Conservation (phyloP, 2,113 vertebrate species). For the Axis porcinus region DNA sequence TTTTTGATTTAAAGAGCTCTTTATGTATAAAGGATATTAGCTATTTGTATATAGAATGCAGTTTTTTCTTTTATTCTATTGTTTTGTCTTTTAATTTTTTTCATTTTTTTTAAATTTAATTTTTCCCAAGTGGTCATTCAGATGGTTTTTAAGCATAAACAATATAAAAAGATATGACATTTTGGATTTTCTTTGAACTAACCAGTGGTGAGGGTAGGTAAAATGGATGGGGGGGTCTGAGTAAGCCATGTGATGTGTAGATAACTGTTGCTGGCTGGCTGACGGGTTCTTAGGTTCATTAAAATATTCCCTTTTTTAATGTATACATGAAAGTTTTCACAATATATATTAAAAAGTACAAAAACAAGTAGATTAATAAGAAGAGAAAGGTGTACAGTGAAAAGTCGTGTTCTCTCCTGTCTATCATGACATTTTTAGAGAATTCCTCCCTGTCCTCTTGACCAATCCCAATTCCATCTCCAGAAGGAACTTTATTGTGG, state of each 20-base stretch:
- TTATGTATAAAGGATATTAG: background rate
- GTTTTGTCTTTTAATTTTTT: slow-evolving; percentile 24
- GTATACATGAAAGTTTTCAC: background rate
- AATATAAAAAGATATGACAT: background rate
- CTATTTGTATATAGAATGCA: background rate
- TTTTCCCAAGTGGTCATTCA: background rate
- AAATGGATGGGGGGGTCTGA: background rate
- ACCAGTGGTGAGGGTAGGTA: background rate
- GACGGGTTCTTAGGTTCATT: background rate
- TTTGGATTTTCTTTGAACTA: background rate
- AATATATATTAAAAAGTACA: background rate
- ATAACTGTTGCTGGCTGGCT: background rate
- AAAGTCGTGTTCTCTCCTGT: background rate
- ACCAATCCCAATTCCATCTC: background rate
- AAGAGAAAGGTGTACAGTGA: background rate
- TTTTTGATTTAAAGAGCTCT: background rate
- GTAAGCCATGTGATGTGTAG: background rate
- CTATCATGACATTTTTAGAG: background rate
- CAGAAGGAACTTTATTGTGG: background rate
- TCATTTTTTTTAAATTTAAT: background rate
- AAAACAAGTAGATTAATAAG: background rate
- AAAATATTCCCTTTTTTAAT: background rate
- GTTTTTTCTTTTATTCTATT: background rate
- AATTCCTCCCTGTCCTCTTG: background rate
- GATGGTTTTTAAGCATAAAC: background rate